Evolutionary conservation across 2,797 vertebrate genomes (phyloP), one percentile per base, ranked within the genome.

Genomic region (Pseudomugil gertrudae): DNA sequence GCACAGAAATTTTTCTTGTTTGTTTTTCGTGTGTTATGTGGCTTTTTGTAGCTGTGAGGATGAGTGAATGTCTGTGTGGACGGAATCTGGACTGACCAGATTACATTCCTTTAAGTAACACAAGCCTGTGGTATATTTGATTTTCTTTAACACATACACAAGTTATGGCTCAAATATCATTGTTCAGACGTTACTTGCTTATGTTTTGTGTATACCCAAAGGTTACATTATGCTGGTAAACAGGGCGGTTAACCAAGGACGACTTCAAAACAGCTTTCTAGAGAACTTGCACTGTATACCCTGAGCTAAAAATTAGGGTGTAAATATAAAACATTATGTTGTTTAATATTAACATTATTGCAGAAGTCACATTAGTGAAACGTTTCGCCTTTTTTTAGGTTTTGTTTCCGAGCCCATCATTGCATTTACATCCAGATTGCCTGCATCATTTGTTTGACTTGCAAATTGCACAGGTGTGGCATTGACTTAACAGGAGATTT

Each of bases 1-100:
- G 84, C 86, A 86, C 84, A 88, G 61, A 78, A 56, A 40, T 65
- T 53, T 74, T 55, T 36, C 63, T 67, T 58, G 50, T 13, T 23
- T 47, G 21, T 23, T 23, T 17, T 1, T n/a, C n/a, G n/a, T n/a
- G n/a, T n/a, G n/a, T n/a, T n/a, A n/a, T n/a, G n/a, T n/a, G n/a
- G n/a, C 13, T 73, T 77, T 67, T 58, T 80, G 38, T 74, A 79
- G 63, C 62, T 65, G 67, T 72, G 81, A 72, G 33, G 69, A 75
- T 78, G 79, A 81, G 27, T 78, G 70, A 81, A 78, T 65, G 77
- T 79, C 50, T 5, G 11, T 66, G 57, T 81, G 61, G 68, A 73
- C 66, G 52, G 40, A 66, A 21, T 68, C 52, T 58, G 32, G 63
- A 78, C 52, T 57, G 43, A 27, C 19, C 32, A 35, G 26, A 68